Evolutionary conservation across 2,113 vertebrate species (phyloP), one percentile per base, ranked within the genome.

Genomic region (Xyliphius kryptos): DNA sequence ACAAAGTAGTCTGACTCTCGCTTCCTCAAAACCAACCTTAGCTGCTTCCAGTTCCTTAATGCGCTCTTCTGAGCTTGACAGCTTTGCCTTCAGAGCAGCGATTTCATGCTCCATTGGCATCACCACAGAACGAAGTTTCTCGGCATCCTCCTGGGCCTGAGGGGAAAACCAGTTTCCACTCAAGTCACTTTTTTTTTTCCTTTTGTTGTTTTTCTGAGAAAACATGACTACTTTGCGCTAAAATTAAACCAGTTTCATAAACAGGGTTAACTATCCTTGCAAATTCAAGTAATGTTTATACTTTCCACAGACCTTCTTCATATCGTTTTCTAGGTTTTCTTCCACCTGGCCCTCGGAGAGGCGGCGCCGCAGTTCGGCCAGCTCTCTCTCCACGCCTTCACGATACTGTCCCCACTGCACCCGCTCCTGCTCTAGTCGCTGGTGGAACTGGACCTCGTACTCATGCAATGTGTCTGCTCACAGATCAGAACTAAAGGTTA

Each of bases 81-180:
- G 76, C 69, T 92, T 94, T 71, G 91, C 85, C 79, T 98, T 99
- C 41, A 99, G 84, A 0, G 84, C 80, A 1, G 87, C 80, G 37
- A 99, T 98, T 85, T 99, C 96, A 1, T 91, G 89, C 81, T 99
- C 96, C 96, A 99, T 93, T 2, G 96, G 96, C 95, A 99, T 97
- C 77, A 98, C 96, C 46, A 99, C 96, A 0, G 96, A 99, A 0
- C 95, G 92, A 61, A 99, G 91, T 82, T 99, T 99, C 79, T 99
- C 96, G 0, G 96, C 94, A 63, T 97, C 95, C 71, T 99, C 96
- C 80, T 99, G 96, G 12, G 96, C 96, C 96, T 99, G 61, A 56
- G 64, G 6, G 32, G 53, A 59, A 1, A 66, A n/a, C n/a, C n/a
- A n/a, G n/a, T n/a, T n/a, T n/a, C n/a, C n/a, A n/a, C n/a, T n/a